Base-by-base conservation (phyloP, 2,888 invertebrate species). In the Taenaris catops region DNA sequence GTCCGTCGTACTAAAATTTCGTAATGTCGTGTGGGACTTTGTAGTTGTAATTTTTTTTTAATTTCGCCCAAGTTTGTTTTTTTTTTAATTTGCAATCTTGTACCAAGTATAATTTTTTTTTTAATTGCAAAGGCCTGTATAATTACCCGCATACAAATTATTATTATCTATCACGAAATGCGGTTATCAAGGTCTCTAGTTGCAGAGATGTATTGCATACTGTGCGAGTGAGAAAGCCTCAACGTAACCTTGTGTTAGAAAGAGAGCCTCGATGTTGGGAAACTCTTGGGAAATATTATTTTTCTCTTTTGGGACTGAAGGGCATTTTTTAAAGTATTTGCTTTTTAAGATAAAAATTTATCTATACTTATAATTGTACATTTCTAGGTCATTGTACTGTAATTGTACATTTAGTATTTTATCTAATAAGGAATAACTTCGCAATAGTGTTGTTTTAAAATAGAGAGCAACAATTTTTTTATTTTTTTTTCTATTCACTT, bases 141-240 rank as follows among this genome's bases (percentile, higher is more conserved):
- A 73, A 68, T 62, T 51, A 71, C 80, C 81, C 76, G 76, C 76
- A 83, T 76, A 73, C 65, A 69, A 78, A 81, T 80, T 81, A 81
- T 81, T 80, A 79, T 81, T 80, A 79, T 78, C 81, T 80, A 80
- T 74, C 80, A 78, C 84, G 83, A 86, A 86, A 81, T 79, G 81
- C 81, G 80, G 75, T 68, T 75, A 81, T 75, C 86, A 86, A 84
- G 86, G 86, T 78, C 78, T 67, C 50, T 62, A 66, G 73, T 80
- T 83, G 84, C 83, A 86, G 80, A 84, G 80, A 81, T 81, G 65
- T 72, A 64, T 79, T 81, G 81, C 83, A 83, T 74, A 75, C 70
- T 62, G 81, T 73, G 79, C 53, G 79, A 83, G 65, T 45, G 71
- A 60, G 81, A 76, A 55, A 51, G 55, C 44, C 33, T 56, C 58